Evolutionary conservation across 2,888 invertebrate genomes (phyloP).

Genomic region (Alloscopus bannaensis): DNA sequence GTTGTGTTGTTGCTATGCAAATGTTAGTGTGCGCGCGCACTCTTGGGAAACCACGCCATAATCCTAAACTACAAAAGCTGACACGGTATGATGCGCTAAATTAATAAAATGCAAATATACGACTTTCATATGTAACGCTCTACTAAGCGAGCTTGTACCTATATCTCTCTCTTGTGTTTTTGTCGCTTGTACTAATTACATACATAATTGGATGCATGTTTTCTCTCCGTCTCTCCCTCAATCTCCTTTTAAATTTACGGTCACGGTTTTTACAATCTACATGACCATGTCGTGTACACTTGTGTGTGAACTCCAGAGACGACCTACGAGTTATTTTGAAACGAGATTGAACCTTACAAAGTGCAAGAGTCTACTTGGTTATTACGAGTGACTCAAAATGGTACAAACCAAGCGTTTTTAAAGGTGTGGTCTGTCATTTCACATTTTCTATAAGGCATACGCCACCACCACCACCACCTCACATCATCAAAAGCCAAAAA

Average conservation of each 20-base stretch:
- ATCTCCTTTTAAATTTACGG: not conserved
- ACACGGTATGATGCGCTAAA: not conserved
- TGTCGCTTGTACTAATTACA: slow-evolving; percentile 42
- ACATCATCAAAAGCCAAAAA: slow-evolving; percentile 28
- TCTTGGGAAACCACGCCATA: no score
- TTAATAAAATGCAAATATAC: not conserved
- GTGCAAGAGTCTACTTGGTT: slow-evolving; percentile 21
- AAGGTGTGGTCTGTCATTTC: slow-evolving; percentile 59
- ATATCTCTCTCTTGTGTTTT: slow-evolving; percentile 25
- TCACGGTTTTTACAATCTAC: no score
- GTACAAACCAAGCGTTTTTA: slow-evolving; percentile 30
- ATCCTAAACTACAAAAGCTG: not conserved
- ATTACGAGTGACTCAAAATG: slow-evolving; percentile 53
- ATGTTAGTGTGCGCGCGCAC: no score
- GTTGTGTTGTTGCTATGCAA: no score
- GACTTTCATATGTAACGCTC: no score
- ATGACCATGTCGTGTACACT: no score
- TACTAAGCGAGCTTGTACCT: no score
- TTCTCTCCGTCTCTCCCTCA: no score
- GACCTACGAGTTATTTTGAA: slow-evolving; percentile 27
- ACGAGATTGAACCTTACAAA: slow-evolving; percentile 30
- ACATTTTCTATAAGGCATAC: slow-evolving; percentile 44
- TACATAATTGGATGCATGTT: slow-evolving; percentile 38
- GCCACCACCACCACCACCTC: slow-evolving; percentile 28
- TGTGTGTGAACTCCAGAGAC: not conserved